Evolutionary conservation across 2,113 vertebrate species (phyloP).

Genomic region (Pristiophorus japonicus): DNA sequence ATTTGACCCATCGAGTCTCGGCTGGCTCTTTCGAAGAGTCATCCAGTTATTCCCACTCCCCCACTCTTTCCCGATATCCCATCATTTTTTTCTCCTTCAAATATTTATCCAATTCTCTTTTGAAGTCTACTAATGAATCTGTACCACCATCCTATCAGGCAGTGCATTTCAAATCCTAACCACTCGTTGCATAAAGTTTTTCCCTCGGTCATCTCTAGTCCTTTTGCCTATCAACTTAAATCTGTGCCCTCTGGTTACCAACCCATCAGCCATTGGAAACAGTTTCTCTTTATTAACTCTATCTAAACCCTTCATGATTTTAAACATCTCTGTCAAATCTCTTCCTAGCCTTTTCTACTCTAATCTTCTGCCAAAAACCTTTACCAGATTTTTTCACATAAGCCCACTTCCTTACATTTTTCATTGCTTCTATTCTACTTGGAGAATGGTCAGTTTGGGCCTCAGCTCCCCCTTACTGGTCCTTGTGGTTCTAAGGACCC

Average conservation of each 20-base stretch:
- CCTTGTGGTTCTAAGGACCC: background rate
- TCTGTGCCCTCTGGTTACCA: background rate
- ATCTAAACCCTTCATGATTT: too few species aligned
- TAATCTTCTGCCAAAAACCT: background rate
- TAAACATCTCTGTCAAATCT: background rate
- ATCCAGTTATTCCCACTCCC: background rate
- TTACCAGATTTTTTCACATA: background rate
- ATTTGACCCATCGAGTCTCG: background rate
- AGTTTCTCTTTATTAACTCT: too few species aligned
- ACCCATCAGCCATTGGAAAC: background rate
- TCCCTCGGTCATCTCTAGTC: background rate
- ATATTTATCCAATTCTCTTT: background rate
- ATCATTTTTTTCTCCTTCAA: background rate
- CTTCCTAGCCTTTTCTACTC: background rate
- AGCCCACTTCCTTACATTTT: background rate
- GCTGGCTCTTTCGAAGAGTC: background rate
- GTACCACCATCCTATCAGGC: background rate
- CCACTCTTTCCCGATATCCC: background rate
- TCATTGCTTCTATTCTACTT: background rate
- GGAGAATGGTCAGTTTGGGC: background rate
- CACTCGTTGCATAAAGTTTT: background rate
- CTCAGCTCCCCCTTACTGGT: background rate
- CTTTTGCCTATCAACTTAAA: background rate
- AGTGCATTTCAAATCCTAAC: background rate
- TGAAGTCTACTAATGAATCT: background rate